Base-by-base conservation (phyloP, 2,113 vertebrate species). In the Dipodomys ordii region DNA sequence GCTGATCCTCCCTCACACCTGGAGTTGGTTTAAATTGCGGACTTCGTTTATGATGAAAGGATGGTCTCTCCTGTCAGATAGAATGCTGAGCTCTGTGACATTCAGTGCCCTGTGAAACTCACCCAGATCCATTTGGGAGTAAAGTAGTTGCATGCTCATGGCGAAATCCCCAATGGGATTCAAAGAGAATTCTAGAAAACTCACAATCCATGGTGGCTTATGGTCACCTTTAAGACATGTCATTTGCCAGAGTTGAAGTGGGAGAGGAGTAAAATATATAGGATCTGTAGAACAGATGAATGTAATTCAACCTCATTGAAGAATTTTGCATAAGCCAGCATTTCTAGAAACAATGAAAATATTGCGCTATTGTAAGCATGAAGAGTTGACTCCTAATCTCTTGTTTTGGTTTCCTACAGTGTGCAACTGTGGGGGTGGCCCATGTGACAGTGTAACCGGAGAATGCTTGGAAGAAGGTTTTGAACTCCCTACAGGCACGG, bases 381-480 rank as follows among this genome's bases (percentile, higher is more conserved):
- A 39, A 87, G 69, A 72, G 87, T 71, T 53, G 32, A 92, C 69
- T 81, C 74, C 20, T 84, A 46, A 77, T 82, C 72, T 86, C 72
- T 93, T 93, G 85, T 81, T 94, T 97, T 92, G 96, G 83, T 92
- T 95, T 68, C 46, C 84, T 84, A 23, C 96, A 99, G 99, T 98
- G 93, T 99, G 99, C 94, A 97, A 98, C 91, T 99, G 99, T 94
- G 98, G 98, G 85, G 99, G 99, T 1, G 98, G 98, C 46, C 98
- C 98, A 74, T 99, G 99, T 97, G 99, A 99, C 96, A 98, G 98
- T 92, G 97, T 98, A 81, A 99, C 99, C 8, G 99, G 99, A 97
- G 98, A 99, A 92, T 99, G 99, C 96, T 96, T 99, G 0, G 95
- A 97, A 83, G 99, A 99, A 96, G 97, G 97, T 91, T 97, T 97